Evolutionary conservation across 2,797 vertebrate genomes (phyloP).

Genomic region (Rhinogobio ventralis): DNA sequence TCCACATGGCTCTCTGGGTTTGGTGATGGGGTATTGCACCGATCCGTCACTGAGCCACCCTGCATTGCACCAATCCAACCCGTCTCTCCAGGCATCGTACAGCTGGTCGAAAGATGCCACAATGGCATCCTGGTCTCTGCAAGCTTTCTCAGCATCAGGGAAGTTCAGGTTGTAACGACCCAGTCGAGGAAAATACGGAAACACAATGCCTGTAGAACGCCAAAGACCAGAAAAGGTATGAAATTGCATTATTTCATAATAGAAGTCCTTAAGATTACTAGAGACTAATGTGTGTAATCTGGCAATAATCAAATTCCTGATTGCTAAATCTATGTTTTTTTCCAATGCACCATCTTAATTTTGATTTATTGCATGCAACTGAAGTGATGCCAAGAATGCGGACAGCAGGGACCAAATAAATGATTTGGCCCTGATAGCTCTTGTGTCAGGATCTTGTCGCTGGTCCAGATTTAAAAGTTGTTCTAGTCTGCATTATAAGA

Average conservation of each 20-base stretch:
- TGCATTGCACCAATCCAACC: constrained; percentile 97
- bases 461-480: constrained; percentile 3
- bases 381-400: neutral
- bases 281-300: neutral
- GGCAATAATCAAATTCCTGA: neutral
- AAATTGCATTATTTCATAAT: neutral
- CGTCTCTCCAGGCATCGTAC: constrained; percentile 87
- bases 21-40: constrained; percentile 93
- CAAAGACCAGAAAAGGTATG: neutral
- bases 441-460: constrained; percentile 23
- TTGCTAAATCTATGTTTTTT: neutral
- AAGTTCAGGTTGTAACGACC: constrained; percentile 96
- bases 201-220: constrained; percentile 83
- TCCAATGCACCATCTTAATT: too few species aligned
- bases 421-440: constrained; percentile 28
- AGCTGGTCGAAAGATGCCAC: constrained; percentile 94
- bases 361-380: neutral
- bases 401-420: constrained; percentile 8
- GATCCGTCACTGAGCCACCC: constrained; percentile 95
- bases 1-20: constrained; percentile 91
- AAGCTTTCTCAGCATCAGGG: constrained; percentile 85
- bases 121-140: constrained; percentile 87
- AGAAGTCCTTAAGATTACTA: neutral
- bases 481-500: constrained; percentile 29
- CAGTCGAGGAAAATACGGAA: constrained; percentile 88